Evolutionary conservation across 2,113 vertebrate genomes (phyloP).

Genomic region (Labrus mixtus): DNA sequence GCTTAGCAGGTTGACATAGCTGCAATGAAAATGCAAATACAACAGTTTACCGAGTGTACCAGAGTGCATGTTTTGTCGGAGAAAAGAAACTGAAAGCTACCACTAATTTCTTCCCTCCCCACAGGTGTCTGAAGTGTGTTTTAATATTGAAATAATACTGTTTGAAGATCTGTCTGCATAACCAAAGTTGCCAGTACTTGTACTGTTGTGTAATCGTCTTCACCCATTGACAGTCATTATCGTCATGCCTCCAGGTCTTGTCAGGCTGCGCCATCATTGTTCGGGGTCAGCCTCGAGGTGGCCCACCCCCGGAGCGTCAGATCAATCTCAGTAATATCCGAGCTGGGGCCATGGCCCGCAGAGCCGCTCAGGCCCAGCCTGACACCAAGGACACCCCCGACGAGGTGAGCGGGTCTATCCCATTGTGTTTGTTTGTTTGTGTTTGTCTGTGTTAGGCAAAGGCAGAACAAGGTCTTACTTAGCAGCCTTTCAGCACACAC

Average conservation of each 20-base stretch:
- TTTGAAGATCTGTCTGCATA: no score
- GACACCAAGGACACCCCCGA: slow-evolving; percentile 93
- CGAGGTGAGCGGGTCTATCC: slow-evolving; percentile 84
- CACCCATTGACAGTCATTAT: not conserved
- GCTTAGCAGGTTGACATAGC: not conserved
- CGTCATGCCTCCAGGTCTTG: slow-evolving; percentile 85
- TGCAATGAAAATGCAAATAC: not conserved
- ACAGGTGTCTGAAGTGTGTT: not conserved
- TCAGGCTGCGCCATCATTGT: slow-evolving; percentile 99
- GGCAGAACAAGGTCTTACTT: slow-evolving; percentile 21
- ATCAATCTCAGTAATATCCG: slow-evolving; percentile 98
- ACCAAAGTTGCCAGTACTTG: no score
- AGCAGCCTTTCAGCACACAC: not conserved
- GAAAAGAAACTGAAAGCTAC: slow-evolving; percentile 8
- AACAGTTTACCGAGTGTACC: not conserved
- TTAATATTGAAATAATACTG: not conserved
- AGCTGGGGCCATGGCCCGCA: slow-evolving; percentile 89
- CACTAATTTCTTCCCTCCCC: not conserved
- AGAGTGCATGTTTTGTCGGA: not conserved
- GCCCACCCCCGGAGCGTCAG: slow-evolving; percentile 94
- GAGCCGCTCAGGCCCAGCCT: slow-evolving; percentile 88
- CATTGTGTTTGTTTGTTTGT: slow-evolving; percentile 8
- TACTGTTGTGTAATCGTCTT: not conserved
- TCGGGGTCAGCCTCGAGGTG: slow-evolving; percentile 93
- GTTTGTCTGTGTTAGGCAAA: slow-evolving; percentile 27